These are phyloP conservation scores for Apus apus DNA, from an alignment of 2,113 vertebrate species.

Conservation along the genomic window DNA sequence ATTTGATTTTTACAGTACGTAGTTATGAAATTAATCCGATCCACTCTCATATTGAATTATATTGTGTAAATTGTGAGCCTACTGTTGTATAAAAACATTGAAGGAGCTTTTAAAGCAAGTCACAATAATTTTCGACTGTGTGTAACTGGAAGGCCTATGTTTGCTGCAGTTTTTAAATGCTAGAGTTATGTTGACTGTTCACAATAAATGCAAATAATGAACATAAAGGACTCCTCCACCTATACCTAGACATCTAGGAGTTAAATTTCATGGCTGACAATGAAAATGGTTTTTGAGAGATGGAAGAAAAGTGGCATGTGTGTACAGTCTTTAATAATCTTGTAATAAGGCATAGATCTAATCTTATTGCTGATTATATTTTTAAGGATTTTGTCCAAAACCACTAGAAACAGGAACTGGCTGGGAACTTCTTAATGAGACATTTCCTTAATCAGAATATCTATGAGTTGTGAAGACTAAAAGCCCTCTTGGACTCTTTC, in stretches of 20 bases:
- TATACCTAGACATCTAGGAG: neutral
- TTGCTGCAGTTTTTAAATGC: neutral
- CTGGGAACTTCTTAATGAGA: neutral
- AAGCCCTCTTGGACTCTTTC: neutral
- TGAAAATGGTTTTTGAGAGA: neutral
- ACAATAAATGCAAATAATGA: neutral
- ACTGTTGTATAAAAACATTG: neutral
- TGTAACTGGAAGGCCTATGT: neutral
- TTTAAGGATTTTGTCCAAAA: neutral
- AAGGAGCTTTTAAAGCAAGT: neutral
- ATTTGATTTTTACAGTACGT: neutral
- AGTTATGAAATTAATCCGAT: neutral
- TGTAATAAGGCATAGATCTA: neutral
- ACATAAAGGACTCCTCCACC: neutral
- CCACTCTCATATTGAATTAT: neutral
- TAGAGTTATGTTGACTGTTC: neutral
- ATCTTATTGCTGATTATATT: neutral
- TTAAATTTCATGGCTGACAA: neutral
- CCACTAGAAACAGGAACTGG: neutral
- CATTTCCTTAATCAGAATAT: conserved; percentile 2
- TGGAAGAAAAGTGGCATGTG: neutral
- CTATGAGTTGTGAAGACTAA: neutral
- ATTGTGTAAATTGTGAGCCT: neutral
- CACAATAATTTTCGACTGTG: neutral
- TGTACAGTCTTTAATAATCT: neutral